Evolutionary conservation across 1,140 invertebrate species (phyloP).

Genomic region (Tetramorium simillimum): DNA sequence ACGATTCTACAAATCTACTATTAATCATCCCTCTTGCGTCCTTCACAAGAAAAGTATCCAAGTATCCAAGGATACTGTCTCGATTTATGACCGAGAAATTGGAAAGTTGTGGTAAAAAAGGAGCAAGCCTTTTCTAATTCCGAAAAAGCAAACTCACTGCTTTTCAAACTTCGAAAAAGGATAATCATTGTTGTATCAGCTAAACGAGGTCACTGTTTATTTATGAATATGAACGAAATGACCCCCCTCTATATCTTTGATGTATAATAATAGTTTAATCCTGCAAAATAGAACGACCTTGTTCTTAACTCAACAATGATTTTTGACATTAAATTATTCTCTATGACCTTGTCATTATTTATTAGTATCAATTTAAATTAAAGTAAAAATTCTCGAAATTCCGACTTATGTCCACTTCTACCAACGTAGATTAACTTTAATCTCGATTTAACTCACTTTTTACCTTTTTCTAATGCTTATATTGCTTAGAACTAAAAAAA

Average conservation of each 20-base stretch:
- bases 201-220: background rate
- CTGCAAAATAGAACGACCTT: too few species aligned
- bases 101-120: background rate
- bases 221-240: background rate
- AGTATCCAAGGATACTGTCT: background rate
- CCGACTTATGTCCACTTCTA: too few species aligned
- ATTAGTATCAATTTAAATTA: background rate
- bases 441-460: too few species aligned
- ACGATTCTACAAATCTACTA: background rate
- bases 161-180: too few species aligned
- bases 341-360: background rate
- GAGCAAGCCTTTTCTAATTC: background rate
- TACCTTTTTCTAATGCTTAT: too few species aligned
- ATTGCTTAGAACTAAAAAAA: too few species aligned
- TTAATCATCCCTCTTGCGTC: conserved; percentile 24
- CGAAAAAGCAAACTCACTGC: too few species aligned
- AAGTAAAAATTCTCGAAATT: background rate
- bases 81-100: background rate
- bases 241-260: background rate
- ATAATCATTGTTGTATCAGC: background rate
- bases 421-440: too few species aligned
- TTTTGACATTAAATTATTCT: too few species aligned
- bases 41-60: background rate
- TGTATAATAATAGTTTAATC: too few species aligned
- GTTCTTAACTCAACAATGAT: too few species aligned